Base-by-base conservation (phyloP, 2,797 vertebrate species). In the Avahi laniger region DNA sequence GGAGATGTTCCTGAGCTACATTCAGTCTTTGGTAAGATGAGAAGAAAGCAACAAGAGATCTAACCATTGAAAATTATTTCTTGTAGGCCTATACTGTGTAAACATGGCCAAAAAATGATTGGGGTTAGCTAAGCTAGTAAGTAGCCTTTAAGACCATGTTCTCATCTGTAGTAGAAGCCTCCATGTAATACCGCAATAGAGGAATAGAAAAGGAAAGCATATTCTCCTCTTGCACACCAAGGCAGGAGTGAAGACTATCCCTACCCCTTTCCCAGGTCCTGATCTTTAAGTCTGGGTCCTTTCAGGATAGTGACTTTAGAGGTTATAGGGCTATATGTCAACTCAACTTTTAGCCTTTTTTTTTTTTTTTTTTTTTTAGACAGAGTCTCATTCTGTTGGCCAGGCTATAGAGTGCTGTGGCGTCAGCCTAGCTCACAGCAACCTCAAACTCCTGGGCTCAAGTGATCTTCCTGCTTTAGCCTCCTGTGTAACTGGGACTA, bases 261-360 rank as follows among this genome's bases (percentile, higher is more conserved):
- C 59, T 2, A 17, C 24, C 24, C 38, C 4, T 78, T 24, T 90
- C 22, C 59, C 65, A 41, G 22, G 4, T 84, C 73, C 73, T 69
- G 69, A 35, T 35, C 70, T 76, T 82, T 15, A 70, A 65, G 48
- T 76, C 35, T 38, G 30, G 30, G 59, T 80, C 52, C 54, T 81
- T 91, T 93, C 38, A 93, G 38, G 81, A 28, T 8, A 92, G 78
- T 69, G 38, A 81, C 43, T 54, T 65, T 93, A 80, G 85, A 91
- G 43, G 24, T 50, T 13, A 1, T 93, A 63, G 73, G 69, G n/a
- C 70, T n/a, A 24, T 82, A 67, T 80, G 15, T 10, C n/a, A 79
- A 43, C 14, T 89, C 14, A 63, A 3, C 43, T 63, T 89, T 67
- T 17, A 70, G 69, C 63, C 30, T 78, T 54, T 52, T 52, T 24